These are phyloP conservation scores for Leptothorax acervorum DNA, from an alignment of 2,888 invertebrate species.

Conservation along the genomic window DNA sequence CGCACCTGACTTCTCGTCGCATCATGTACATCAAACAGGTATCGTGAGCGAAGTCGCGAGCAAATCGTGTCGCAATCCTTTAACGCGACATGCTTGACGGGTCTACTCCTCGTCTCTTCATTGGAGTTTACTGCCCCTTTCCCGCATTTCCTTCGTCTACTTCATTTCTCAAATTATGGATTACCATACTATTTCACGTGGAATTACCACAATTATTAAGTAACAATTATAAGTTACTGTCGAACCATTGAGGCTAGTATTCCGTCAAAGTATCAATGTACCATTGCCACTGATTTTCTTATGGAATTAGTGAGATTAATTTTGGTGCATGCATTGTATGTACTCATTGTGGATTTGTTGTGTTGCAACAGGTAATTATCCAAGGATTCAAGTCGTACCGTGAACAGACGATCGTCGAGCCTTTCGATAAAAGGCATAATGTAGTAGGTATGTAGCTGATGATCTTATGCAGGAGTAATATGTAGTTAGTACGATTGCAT, in stretches of 20 bases:
- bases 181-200: not conserved
- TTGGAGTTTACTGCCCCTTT: conserved; percentile 21
- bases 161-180: not conserved
- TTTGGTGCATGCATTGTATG: not conserved
- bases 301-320: not conserved
- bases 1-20: conserved; percentile 50
- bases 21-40: conserved; percentile 83
- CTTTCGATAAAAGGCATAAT: conserved; percentile 98
- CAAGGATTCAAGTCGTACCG: conserved; percentile 99
- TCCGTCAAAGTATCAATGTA: not conserved
- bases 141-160: not conserved
- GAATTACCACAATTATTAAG: not conserved
- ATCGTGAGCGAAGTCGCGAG: not conserved
- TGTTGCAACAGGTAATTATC: conserved; percentile 93
- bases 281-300: not conserved
- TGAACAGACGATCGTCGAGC: conserved; percentile 99
- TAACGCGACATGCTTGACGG: conserved; percentile 33
- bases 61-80: no score
- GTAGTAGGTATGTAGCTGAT: conserved; percentile 90
- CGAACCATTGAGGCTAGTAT: not conserved
- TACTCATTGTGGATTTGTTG: not conserved
- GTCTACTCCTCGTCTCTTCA: not conserved
- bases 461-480: not conserved
- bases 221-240: not conserved
- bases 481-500: not conserved